Conservation (phyloP, 2,797 vertebrate species). For the Scolopax rusticola region DNA sequence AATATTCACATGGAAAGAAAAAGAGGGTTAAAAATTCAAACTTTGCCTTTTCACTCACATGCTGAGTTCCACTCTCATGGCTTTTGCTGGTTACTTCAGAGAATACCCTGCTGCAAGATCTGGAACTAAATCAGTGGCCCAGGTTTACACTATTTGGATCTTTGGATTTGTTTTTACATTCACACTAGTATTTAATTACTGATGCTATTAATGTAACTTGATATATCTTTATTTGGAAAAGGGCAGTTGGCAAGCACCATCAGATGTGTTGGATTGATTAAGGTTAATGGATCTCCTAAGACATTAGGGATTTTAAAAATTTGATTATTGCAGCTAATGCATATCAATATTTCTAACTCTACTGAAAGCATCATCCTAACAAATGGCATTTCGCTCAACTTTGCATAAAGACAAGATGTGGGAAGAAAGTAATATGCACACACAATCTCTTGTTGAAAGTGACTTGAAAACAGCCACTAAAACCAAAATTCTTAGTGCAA, state of each 20-base stretch:
- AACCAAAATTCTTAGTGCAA: neutral
- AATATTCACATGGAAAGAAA: neutral
- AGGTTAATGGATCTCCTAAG: constrained; percentile 24
- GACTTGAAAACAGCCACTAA: neutral
- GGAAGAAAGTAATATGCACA: neutral
- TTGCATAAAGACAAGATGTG: neutral
- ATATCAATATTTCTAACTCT: constrained; percentile 1
- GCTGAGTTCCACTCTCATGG: neutral
- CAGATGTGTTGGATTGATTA: constrained; percentile 35
- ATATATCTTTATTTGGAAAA: neutral
- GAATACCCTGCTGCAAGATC: neutral
- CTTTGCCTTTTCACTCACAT: neutral
- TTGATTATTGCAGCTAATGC: neutral
- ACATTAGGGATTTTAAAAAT: neutral
- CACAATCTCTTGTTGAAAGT: neutral
- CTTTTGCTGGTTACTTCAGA: neutral
- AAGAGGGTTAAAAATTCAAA: neutral
- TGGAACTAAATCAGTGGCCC: neutral
- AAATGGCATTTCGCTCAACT: neutral
- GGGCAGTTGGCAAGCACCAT: constrained; percentile 20
- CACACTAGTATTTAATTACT: neutral
- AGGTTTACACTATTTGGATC: neutral
- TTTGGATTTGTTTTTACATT: neutral
- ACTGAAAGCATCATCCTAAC: neutral
- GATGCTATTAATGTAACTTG: constrained; percentile 3